These are phyloP conservation scores for Drosophila baimaii DNA, from an alignment of 1,140 invertebrate genomes.

Conservation along the genomic window DNA sequence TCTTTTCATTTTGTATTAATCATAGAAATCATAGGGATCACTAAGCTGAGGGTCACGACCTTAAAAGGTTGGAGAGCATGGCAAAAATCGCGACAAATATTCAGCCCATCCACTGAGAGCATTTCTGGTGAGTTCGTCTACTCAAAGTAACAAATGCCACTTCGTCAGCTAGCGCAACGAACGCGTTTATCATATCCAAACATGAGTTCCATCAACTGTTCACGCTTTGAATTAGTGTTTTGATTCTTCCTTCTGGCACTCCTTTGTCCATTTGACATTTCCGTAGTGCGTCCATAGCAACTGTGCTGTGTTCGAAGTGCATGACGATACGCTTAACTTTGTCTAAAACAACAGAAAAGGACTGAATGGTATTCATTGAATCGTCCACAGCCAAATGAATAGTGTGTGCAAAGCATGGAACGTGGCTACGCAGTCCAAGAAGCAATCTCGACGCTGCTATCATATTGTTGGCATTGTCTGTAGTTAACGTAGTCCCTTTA, in stretches of 20 bases:
- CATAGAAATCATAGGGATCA: constrained; percentile 10
- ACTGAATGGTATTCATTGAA: not conserved
- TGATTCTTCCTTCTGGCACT: constrained; percentile 5
- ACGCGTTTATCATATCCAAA: not conserved
- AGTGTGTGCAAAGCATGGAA: too few relatives aligned
- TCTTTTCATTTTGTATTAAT: constrained; percentile 1
- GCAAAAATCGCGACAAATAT: constrained; percentile 12
- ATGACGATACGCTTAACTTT: constrained; percentile 3
- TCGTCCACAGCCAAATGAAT: not conserved
- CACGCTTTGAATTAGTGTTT: constrained; percentile 1
- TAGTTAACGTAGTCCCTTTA: too few relatives aligned
- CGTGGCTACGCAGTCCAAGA: too few relatives aligned
- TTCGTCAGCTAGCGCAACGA: not conserved
- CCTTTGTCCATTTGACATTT: not conserved
- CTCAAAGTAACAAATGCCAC: not conserved
- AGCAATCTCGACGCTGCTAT: too few relatives aligned
- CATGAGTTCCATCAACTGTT: not conserved
- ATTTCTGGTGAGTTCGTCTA: not conserved
- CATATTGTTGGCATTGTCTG: too few relatives aligned
- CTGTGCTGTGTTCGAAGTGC: constrained; percentile 1
- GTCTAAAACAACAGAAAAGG: not conserved
- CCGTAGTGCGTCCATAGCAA: not conserved
- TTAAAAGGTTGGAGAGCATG: constrained; percentile 13
- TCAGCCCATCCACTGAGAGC: constrained; percentile 4
- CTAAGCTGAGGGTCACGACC: not conserved